phyloP scores from a whole-genome alignment of 2,113 vertebrate genomes.

The Notothenia rossii region DNA sequence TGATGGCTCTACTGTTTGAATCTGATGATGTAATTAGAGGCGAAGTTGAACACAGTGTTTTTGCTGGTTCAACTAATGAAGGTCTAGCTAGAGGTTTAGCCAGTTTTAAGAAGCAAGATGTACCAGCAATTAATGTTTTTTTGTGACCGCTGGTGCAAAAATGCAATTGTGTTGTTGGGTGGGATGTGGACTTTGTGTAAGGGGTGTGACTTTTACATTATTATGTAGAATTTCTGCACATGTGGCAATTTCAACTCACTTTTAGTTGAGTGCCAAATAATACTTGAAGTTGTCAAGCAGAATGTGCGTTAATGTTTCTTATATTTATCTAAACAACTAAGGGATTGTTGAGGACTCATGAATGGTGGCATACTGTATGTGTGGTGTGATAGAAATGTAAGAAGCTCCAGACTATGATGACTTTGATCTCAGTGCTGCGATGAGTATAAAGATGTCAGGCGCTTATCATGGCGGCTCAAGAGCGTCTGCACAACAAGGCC shows the following conservation, averaged over 20 bases:
- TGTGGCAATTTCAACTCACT: not conserved
- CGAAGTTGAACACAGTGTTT: conserved; percentile 87
- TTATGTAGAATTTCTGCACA: not conserved
- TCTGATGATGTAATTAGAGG: conserved; percentile 96
- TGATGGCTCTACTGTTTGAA: conserved; percentile 89
- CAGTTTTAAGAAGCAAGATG: conserved; percentile 47
- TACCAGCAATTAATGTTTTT: conserved; percentile 53
- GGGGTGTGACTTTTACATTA: not conserved
- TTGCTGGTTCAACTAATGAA: conserved; percentile 88
- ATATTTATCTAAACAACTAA: conserved; percentile 9
- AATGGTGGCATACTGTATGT: conserved; percentile 83
- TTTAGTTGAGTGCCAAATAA: not conserved
- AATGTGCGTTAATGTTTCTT: not conserved
- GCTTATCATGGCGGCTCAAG: conserved; percentile 92
- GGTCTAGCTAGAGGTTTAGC: conserved; percentile 62
- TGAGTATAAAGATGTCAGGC: conserved; percentile 91
- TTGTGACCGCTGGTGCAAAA: conserved; percentile 10
- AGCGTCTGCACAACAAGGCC: conserved; percentile 88
- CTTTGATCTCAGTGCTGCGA: conserved; percentile 92
- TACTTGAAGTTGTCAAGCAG: not conserved
- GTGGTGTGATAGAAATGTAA: conserved; percentile 48
- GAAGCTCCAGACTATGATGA: conserved; percentile 84
- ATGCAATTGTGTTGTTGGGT: conserved; percentile 6
- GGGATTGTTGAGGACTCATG: conserved; percentile 67
- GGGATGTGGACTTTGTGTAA: conserved; percentile 28